Evolutionary conservation across 2,888 invertebrate species (phyloP).

Genomic region (Caenorhabditis plicata): DNA sequence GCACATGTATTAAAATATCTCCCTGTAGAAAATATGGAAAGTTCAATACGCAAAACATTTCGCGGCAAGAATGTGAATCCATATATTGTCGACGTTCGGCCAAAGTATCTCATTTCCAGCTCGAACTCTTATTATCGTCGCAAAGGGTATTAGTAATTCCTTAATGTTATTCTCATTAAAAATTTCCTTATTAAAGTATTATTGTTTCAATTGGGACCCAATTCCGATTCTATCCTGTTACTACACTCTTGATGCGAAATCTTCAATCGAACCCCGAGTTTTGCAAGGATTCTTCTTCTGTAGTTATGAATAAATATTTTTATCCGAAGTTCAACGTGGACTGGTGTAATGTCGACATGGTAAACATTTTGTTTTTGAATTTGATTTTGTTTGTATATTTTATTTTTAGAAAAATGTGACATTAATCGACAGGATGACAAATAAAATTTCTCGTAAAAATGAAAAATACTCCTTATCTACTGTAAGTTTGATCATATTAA

Average conservation of each 20-base stretch:
- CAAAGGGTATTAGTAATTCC: background rate
- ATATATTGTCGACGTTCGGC: slow-evolving; percentile 53
- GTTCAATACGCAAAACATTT: slow-evolving; percentile 51
- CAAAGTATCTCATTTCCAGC: slow-evolving; percentile 30
- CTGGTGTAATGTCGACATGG: slow-evolving; percentile 60
- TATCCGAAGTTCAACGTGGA: slow-evolving; percentile 51
- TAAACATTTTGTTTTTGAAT: slow-evolving; percentile 15
- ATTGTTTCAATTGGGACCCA: slow-evolving; percentile 46
- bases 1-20: no score
- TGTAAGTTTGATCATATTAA: background rate
- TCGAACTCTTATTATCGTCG: background rate
- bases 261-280: slow-evolving; percentile 22
- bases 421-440: slow-evolving; percentile 1
- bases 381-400: background rate
- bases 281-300: slow-evolving; percentile 18
- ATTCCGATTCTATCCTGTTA: slow-evolving; percentile 39
- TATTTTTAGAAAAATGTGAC: slow-evolving; percentile 19
- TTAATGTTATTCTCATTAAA: background rate
- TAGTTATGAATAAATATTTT: slow-evolving; percentile 54
- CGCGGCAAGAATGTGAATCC: slow-evolving; percentile 59
- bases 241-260: slow-evolving; percentile 27
- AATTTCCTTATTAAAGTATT: slow-evolving; percentile 18
- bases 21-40: no score
- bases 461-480: background rate
- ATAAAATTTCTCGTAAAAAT: no score